Conservation (phyloP, 2,797 vertebrate species). For the Ptychobarbus kaznakovi region DNA sequence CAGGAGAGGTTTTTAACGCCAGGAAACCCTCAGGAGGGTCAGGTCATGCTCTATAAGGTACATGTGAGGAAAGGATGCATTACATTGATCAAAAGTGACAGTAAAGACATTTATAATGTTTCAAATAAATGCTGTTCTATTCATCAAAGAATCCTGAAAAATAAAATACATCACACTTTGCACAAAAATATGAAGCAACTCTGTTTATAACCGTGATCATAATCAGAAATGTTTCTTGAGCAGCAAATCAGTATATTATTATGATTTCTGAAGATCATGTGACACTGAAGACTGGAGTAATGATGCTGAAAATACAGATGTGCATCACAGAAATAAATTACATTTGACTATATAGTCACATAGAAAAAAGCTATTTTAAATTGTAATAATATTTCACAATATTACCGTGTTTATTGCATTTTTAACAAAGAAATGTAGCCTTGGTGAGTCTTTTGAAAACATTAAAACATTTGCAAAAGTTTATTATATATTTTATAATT, state of each 20-base stretch:
- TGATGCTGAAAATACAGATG: not conserved
- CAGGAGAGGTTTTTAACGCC: constrained; percentile 92
- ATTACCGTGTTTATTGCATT: not conserved
- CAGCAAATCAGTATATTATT: not conserved
- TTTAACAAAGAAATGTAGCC: not conserved
- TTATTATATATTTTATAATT: too few relatives aligned
- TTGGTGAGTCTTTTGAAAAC: not conserved
- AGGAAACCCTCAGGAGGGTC: constrained; percentile 95
- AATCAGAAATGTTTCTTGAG: not conserved
- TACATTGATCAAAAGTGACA: not conserved
- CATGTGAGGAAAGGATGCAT: not conserved
- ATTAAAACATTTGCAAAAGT: too few relatives aligned
- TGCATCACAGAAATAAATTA: not conserved
- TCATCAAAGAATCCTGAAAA: not conserved
- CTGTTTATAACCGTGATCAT: not conserved
- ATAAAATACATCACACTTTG: not conserved
- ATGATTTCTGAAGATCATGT: not conserved
- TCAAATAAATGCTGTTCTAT: not conserved
- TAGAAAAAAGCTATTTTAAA: not conserved
- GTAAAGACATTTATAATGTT: not conserved
- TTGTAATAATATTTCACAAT: not conserved
- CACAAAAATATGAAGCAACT: too few relatives aligned
- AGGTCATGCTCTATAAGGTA: constrained; percentile 97
- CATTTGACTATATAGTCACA: not conserved
- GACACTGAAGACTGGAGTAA: not conserved